phyloP scores from a whole-genome alignment of 2,113 vertebrate species.

The Daboia siamensis region DNA sequence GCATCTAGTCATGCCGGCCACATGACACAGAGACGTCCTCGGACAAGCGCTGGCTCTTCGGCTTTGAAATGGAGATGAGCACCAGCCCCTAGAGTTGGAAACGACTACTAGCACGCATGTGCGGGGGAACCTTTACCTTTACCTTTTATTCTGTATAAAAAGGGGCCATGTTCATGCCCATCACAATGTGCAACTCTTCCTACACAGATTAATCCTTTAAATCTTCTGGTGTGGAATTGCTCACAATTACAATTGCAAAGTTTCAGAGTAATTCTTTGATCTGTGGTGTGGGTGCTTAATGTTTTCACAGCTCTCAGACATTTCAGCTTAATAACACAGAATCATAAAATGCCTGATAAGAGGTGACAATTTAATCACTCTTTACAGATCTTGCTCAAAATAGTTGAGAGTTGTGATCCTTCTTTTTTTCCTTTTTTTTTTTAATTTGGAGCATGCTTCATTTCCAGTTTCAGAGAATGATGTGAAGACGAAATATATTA shows the following conservation, averaged over 20 bases:
- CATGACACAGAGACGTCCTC: too few species aligned
- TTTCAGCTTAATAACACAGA: conserved; percentile 37
- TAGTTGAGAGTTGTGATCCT: conserved; percentile 16
- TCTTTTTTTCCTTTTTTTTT: conserved; percentile 46
- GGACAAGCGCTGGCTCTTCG: too few species aligned
- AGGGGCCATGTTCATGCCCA: background rate
- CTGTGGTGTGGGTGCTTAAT: conserved; percentile 26
- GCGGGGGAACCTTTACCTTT: too few species aligned
- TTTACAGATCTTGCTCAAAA: conserved; percentile 39
- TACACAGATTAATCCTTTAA: conserved; percentile 40
- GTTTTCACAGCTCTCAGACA: conserved; percentile 31
- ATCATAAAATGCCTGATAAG: conserved; percentile 53
- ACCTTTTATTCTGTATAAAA: background rate
- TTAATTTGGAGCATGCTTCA: background rate
- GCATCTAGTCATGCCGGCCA: too few species aligned
- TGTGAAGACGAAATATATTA: conserved; percentile 18
- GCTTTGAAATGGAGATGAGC: too few species aligned
- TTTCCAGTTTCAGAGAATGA: conserved; percentile 30
- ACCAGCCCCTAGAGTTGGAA: too few species aligned
- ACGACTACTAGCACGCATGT: too few species aligned
- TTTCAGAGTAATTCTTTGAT: conserved; percentile 58
- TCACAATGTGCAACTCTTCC: background rate
- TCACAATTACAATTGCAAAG: conserved; percentile 46
- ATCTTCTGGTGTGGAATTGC: conserved; percentile 35
- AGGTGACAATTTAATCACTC: conserved; percentile 52